Evolutionary conservation across 1,140 invertebrate genomes (phyloP), one percentile per base, ranked within the genome.

Genomic region (Anthonomus grandis): DNA sequence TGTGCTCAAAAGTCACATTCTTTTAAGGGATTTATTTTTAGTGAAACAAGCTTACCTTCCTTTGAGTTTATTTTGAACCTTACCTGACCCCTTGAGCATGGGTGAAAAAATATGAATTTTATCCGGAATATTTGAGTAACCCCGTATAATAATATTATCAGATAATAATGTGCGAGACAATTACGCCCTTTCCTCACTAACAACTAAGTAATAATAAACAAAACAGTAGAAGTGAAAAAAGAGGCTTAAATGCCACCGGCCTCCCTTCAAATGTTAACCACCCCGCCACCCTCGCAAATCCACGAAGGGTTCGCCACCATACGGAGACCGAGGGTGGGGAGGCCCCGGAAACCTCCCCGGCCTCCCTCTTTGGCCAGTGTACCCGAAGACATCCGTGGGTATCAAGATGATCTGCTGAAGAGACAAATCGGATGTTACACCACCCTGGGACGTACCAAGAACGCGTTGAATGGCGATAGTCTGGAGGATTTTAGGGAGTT

Each of bases 291-390:
- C 9, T 83, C 84, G 27, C 82, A 84, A 36, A 82, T 90, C 12
- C 83, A 89, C 70, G 87, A 91, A 71, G 87, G 88, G 34, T 90
- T 89, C 73, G 87, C 87, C 36, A 91, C 89, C 1, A 87, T 91
- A 53, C 77, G 88, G 51, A 79, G 83, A 9, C 79, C 77, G 22
- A 76, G 79, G 58, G 79, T 71, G 21, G 69, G 69, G 21, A 59
- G 61, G 75, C 68, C 77, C 75, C 53, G 77, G 9, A 70, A 70
- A n/a, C 68, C 70, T 1, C 70, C 70, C 10, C 61, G 72, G n/a
- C 70, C 69, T 42, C 68, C 68, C 12, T 70, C 68, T 2, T 42
- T 72, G 45, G 72, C 70, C 4, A 68, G 64, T 37, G 71, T 73
- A 0, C 71, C 71, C 2, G 71, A 73, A 56, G 69, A 73, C 59